Percentiles rank a stretch among this genome's conserved stretches.
phyloP scores from a whole-genome alignment of 2,888 invertebrate species.

The Hesperia comma region DNA sequence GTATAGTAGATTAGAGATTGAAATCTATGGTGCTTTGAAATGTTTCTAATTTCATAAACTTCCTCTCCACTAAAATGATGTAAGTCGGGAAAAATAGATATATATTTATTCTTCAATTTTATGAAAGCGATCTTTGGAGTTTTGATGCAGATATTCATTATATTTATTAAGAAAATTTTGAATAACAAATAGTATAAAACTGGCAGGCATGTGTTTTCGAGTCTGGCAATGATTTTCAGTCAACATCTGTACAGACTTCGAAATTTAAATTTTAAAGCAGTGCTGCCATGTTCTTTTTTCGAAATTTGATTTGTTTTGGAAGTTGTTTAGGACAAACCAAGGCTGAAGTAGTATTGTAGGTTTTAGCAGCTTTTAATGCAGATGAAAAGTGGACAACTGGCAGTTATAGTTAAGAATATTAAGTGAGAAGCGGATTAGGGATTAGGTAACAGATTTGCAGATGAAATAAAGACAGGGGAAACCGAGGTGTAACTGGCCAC shows the following conservation, averaged over 20 bases:
- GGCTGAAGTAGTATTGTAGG: constrained; percentile 14
- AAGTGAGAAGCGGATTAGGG: no score
- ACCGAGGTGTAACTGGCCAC: no score
- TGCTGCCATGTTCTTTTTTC: background rate
- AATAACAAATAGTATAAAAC: no score
- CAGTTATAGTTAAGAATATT: background rate
- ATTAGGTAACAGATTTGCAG: no score
- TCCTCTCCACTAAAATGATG: background rate
- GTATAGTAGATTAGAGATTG: background rate
- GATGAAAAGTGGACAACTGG: background rate
- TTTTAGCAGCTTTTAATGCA: constrained; percentile 7
- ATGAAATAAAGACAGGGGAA: no score
- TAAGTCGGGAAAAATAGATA: background rate
- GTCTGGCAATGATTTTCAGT: no score
- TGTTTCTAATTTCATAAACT: constrained; percentile 1
- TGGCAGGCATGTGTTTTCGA: no score
- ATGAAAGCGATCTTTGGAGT: background rate
- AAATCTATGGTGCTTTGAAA: constrained; percentile 5
- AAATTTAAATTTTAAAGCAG: constrained; percentile 1
- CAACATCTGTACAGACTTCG: background rate
- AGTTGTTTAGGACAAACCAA: background rate
- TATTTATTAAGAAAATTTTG: no score
- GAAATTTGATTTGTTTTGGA: background rate
- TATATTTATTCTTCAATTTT: constrained; percentile 1
- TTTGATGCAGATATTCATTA: no score